A percentile compares a stretch with the other conserved stretches of the same genome.
Evolutionary conservation across 2,888 invertebrate species (phyloP).

Genomic region (Pteria penguin): DNA sequence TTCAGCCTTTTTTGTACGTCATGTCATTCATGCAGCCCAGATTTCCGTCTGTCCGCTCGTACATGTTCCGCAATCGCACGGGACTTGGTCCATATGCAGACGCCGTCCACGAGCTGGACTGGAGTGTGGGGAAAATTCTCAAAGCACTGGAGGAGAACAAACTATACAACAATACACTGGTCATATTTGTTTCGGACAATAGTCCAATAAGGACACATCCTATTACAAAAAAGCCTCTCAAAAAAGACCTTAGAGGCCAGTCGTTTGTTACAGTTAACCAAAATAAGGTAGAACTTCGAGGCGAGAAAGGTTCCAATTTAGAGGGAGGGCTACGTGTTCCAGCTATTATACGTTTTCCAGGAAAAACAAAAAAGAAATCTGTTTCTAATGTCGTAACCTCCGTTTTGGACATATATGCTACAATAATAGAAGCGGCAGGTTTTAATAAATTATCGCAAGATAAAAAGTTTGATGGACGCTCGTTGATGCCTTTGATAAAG

Average conservation of each 20-base stretch:
- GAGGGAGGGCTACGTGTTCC: constrained; percentile 47
- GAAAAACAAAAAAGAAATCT: constrained; percentile 16
- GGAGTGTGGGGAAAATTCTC: constrained; percentile 44
- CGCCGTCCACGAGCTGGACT: constrained; percentile 42
- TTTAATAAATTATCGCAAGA: constrained; percentile 13
- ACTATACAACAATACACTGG: constrained; percentile 33
- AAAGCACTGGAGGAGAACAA: constrained; percentile 26
- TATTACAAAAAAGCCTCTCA: constrained; percentile 1
- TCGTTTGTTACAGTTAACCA: not conserved
- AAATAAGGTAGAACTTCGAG: constrained; percentile 8
- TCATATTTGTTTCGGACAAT: constrained; percentile 46
- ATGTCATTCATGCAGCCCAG: constrained; percentile 41
- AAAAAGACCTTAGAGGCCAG: not conserved
- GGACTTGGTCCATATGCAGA: constrained; percentile 37
- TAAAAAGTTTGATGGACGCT: constrained; percentile 36
- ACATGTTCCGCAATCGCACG: constrained; percentile 29
- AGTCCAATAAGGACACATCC: constrained; percentile 37
- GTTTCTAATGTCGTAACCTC: constrained; percentile 34
- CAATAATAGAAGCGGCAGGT: constrained; percentile 27
- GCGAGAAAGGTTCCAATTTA: constrained; percentile 36
- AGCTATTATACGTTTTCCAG: constrained; percentile 37
- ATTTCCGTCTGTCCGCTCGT: constrained; percentile 32
- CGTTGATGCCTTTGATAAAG: constrained; percentile 28
- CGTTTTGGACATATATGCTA: constrained; percentile 43
- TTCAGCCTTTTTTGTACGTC: constrained; percentile 34